Evolutionary conservation across 2,113 vertebrate genomes (phyloP).

Genomic region (Mugil cephalus): DNA sequence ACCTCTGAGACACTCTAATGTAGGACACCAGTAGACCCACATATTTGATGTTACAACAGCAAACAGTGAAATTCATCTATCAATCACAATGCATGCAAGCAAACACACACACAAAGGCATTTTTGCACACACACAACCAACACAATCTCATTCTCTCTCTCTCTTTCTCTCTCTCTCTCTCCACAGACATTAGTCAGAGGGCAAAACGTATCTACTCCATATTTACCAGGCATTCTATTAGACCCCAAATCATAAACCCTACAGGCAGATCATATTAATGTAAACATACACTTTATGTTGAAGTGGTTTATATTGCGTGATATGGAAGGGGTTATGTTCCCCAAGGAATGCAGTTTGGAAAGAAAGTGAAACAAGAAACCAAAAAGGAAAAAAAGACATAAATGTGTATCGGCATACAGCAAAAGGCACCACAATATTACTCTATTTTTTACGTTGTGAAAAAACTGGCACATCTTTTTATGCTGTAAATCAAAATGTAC

Average conservation of each 20-base stretch:
- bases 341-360: conserved; percentile 80
- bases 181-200: conserved; percentile 57
- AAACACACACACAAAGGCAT: conserved; percentile 13
- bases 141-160: conserved; percentile 7
- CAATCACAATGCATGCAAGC: conserved; percentile 69
- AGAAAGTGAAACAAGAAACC: conserved; percentile 71
- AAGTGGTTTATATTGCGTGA: conserved; percentile 87
- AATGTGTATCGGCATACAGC: conserved; percentile 93
- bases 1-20: conserved; percentile 46
- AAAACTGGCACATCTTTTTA: conserved; percentile 98
- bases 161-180: conserved; percentile 21
- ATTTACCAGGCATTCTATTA: conserved; percentile 72
- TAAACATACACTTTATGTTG: conserved; percentile 87
- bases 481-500: conserved; percentile 99
- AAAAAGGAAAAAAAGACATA: conserved; percentile 76
- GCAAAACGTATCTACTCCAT: conserved; percentile 65
- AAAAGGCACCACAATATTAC: conserved; percentile 99
- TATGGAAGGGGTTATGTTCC: conserved; percentile 79
- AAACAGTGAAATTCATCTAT: conserved; percentile 62
- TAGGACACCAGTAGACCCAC: conserved; percentile 49
- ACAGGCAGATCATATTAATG: conserved; percentile 83
- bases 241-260: conserved; percentile 77
- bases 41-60: conserved; percentile 52
- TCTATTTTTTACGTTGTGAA: conserved; percentile 98
- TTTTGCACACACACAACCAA: conserved; percentile 24